These are phyloP conservation scores for Trematomus bernacchii DNA, from an alignment of 2,797 vertebrate genomes.

Conservation along the genomic window DNA sequence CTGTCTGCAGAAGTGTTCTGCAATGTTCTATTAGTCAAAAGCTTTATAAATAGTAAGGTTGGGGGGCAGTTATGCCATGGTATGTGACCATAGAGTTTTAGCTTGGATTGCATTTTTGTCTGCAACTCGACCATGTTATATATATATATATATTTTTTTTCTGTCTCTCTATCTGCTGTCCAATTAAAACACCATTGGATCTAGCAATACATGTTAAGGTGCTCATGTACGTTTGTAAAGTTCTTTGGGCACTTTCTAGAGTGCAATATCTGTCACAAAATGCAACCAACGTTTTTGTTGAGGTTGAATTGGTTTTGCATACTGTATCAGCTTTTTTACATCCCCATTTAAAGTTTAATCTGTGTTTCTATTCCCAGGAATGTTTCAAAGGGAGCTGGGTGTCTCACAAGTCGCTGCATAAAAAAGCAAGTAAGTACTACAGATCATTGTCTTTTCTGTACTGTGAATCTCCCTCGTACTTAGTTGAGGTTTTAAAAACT, in stretches of 20 bases:
- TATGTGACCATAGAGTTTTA: constrained; percentile 39
- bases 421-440: constrained; percentile 98
- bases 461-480: background rate
- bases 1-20: background rate
- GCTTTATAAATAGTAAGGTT: constrained; percentile 16
- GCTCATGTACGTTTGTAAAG: background rate
- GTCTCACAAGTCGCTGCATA: constrained; percentile 97
- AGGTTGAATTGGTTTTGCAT: background rate
- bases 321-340: background rate
- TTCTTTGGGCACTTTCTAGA: background rate
- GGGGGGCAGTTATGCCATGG: constrained; percentile 9
- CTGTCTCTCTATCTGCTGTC: background rate
- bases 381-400: constrained; percentile 99
- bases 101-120: constrained; percentile 41
- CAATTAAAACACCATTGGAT: background rate
- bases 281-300: background rate
- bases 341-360: background rate
- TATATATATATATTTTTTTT: background rate
- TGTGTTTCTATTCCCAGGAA: constrained; percentile 85
- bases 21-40: background rate
- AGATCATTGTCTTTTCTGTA: background rate
- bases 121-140: constrained; percentile 20
- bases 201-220: background rate
- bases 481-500: background rate
- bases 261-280: background rate